Evolutionary conservation across 1,140 invertebrate species (phyloP), one percentile per base, ranked within the genome.

Genomic region (Drosophila teissieri): DNA sequence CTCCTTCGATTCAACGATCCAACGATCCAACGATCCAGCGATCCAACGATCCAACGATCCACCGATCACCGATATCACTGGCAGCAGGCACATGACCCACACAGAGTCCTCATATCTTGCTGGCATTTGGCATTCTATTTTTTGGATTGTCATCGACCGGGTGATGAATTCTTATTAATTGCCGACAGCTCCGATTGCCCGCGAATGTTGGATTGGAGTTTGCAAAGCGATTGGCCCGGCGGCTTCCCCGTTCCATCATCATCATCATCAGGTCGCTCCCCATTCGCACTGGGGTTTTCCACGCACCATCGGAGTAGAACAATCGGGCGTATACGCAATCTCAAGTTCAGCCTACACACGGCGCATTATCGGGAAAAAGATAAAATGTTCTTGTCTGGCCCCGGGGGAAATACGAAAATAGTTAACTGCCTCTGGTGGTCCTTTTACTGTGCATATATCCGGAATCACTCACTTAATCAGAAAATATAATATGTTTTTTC

Each of bases 111-210:
- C 31, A 31, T 31, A 79, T 80, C 56, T 70, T 22, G 36, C 48
- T 51, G 56, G 42, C 75, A 75, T 81, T 73, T 73, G 73, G 58
- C 73, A 69, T 63, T 81, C 65, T 10, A 45, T 40, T 78, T 81
- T 55, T 27, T 51, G 72, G 48, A 74, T 81, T 85, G 73, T 65
- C 75, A 74, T 56, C 72, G 49, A 52, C 37, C 53, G 46, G 42
- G 61, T 85, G 78, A 84, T 84, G 81, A 78, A 80, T 84, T 77
- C 81, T 78, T 77, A 80, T 85, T 80, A 73, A 73, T 84, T 85
- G 64, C 54, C 61, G 31, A 60, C 34, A 62, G 55, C 36, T 46
- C 24, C 55, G 69, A 67, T 56, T 51, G 40, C n/a, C 31, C 31
- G 27, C 36, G 11, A 40, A 37, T 40, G 62, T 65, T 67, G 17